phyloP scores from a whole-genome alignment of 1,140 invertebrate species.

The Stenopsyche tienmushanensis region DNA sequence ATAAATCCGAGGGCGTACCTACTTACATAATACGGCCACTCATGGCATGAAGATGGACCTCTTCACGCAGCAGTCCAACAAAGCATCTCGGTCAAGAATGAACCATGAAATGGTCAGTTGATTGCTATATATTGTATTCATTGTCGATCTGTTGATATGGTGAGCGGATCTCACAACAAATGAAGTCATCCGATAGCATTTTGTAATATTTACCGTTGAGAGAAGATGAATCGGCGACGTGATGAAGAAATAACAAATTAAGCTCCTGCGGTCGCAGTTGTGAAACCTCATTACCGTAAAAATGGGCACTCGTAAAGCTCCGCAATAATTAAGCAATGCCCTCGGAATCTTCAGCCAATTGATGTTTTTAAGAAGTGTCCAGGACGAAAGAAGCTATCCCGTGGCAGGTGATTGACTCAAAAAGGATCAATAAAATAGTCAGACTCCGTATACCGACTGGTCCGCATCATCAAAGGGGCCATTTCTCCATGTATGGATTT shows the following conservation, averaged over 20 bases:
- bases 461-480: slow-evolving; percentile 1
- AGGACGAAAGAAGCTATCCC: background rate
- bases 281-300: background rate
- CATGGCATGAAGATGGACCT: background rate
- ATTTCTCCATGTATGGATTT: background rate
- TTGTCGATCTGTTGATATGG: background rate
- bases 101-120: background rate
- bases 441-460: slow-evolving; percentile 12
- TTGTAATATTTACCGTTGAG: background rate
- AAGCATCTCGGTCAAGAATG: background rate
- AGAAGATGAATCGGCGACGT: slow-evolving; percentile 1
- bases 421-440: slow-evolving; percentile 31
- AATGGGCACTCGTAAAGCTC: slow-evolving; percentile 14
- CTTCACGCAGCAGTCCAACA: background rate
- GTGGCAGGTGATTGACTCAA: slow-evolving; percentile 29
- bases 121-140: slow-evolving; percentile 1
- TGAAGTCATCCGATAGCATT: slow-evolving; percentile 9
- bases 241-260: slow-evolving; percentile 1
- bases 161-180: background rate
- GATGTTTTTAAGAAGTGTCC: too few species aligned
- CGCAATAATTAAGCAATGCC: background rate
- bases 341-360: background rate
- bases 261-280: background rate
- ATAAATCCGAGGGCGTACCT: too few species aligned
- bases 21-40: too few species aligned